Evolutionary conservation across 2,888 invertebrate species (phyloP), one percentile per base, ranked within the genome.

Genomic region (Monopis laevigella): DNA sequence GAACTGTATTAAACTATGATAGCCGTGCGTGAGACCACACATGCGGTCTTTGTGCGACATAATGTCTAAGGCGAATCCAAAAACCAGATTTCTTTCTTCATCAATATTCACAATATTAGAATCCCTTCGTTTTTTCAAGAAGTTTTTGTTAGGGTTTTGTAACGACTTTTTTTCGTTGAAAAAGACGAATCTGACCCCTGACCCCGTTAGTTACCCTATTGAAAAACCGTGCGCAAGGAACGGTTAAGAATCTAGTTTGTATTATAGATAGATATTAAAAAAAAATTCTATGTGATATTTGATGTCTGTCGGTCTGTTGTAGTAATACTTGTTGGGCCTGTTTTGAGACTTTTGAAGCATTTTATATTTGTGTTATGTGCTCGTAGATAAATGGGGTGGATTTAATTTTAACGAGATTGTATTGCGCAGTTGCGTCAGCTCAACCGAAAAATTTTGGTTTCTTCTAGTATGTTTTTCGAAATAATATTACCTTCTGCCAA

Each of bases 81-180:
- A 69, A 78, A 80, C 80, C 72, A 68, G 80, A 77, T 77, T 72
- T 53, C 62, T 65, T 78, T 77, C 77, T 77, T 74, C 75, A 80
- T 80, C 78, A 78, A 80, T 80, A 80, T 80, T 78, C 80, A 80
- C 78, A 73, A 80, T 80, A 78, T 75, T 65, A 58, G 74, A 69
- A 71, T 72, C 71, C 75, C 77, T 75, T 45, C 29, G 30, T 36
- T 70, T 71, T 75, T 77, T 75, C 51, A 53, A 50, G 55, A 55
- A 59, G 65, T 70, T 71, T 68, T 62, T 59, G 53, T 62, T 54
- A 58, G 61, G 41, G 59, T 63, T 60, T 60, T 52, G 64, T 71
- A 80, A 77, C 78, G 78, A 65, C 72, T 78, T 75, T 65, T 65
- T 64, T 65, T 53, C 55, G 51, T 56, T 21, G 56, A 53, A 66